A percentile compares a stretch with the other conserved stretches of the same genome.
phyloP scores from a whole-genome alignment of 2,113 vertebrate species.

The Xyliphius kryptos region DNA sequence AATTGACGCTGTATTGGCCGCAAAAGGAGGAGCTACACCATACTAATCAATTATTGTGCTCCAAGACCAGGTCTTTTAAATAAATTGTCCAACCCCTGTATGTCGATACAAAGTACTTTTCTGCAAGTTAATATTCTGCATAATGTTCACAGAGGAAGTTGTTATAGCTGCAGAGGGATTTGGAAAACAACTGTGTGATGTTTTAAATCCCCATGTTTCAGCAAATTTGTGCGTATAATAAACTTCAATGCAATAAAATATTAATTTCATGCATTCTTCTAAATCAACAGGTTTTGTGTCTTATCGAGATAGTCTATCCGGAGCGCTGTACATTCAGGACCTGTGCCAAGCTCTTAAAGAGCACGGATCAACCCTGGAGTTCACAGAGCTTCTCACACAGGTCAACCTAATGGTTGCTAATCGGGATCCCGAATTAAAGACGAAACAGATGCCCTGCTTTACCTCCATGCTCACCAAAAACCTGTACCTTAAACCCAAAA shows the following conservation, averaged over 20 bases:
- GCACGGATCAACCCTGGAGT: constrained; percentile 72
- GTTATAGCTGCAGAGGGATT: too few relatives aligned
- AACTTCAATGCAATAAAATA: not conserved
- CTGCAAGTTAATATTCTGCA: too few relatives aligned
- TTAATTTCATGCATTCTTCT: not conserved
- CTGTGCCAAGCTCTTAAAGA: constrained; percentile 74
- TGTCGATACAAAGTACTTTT: too few relatives aligned
- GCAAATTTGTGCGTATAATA: too few relatives aligned
- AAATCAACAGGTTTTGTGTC: constrained; percentile 78
- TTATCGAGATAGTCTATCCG: constrained; percentile 73
- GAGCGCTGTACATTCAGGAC: constrained; percentile 94
- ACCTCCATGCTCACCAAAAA: constrained; percentile 93
- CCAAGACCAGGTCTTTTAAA: too few relatives aligned
- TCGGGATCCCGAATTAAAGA: constrained; percentile 69
- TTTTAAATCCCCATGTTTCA: too few relatives aligned
- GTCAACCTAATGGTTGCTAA: constrained; percentile 85
- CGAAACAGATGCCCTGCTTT: constrained; percentile 96
- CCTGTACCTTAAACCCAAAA: constrained; percentile 74
- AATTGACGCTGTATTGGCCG: too few relatives aligned
- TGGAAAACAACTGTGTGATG: too few relatives aligned
- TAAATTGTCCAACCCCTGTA: too few relatives aligned
- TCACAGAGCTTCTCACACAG: constrained; percentile 84
- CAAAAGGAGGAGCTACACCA: too few relatives aligned
- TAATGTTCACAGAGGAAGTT: too few relatives aligned
- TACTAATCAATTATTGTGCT: too few relatives aligned